Conservation (phyloP, 2,888 invertebrate genomes). For the Nesidiocoris tenuis region DNA sequence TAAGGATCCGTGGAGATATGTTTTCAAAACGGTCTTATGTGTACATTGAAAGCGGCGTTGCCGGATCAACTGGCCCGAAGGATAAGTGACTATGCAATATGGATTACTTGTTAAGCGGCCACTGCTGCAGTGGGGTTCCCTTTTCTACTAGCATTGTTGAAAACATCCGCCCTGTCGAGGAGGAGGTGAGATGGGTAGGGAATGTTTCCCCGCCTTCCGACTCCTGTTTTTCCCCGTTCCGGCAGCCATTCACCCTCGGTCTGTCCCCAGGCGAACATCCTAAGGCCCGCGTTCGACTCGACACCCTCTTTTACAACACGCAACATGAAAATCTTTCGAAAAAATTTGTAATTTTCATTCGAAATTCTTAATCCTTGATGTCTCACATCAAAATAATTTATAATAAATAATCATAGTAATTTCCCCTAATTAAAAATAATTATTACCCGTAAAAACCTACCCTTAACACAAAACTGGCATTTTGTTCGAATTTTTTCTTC, state of each 20-base stretch:
- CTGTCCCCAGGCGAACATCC: constrained; percentile 4
- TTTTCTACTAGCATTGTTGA: constrained; percentile 32
- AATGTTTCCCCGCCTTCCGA: constrained; percentile 25
- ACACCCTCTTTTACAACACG: neutral
- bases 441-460: too few species aligned
- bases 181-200: neutral
- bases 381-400: too few species aligned
- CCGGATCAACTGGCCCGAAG: constrained; percentile 33
- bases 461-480: too few species aligned
- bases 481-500: too few species aligned
- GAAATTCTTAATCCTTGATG: neutral
- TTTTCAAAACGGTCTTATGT: constrained; percentile 48
- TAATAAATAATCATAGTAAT: too few species aligned
- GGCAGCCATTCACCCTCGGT: constrained; percentile 29
- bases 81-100: constrained; percentile 47
- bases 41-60: constrained; percentile 45
- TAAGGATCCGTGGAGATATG: constrained; percentile 33
- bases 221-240: neutral
- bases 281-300: neutral
- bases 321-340: neutral
- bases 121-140: constrained; percentile 37
- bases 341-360: constrained; percentile 6
- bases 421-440: too few species aligned
- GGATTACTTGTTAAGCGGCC: constrained; percentile 44
- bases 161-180: constrained; percentile 24